A percentile compares a stretch with the other conserved stretches of the same genome.
Conservation (phyloP, 2,797 vertebrate genomes). For the Hemitrygon akajei region DNA sequence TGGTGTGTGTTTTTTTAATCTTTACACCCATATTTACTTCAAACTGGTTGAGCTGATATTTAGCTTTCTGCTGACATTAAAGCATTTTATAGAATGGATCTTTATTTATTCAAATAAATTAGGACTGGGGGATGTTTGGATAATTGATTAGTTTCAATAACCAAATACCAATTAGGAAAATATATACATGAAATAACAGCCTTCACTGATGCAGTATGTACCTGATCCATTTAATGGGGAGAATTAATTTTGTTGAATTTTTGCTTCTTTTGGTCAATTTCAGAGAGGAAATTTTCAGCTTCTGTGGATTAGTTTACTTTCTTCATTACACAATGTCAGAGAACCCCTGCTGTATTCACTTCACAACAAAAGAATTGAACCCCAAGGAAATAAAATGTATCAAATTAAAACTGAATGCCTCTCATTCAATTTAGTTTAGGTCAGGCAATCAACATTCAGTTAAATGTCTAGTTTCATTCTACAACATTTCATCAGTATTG, state of each 20-base stretch:
- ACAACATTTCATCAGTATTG: background rate
- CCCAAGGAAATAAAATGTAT: background rate
- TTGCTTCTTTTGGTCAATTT: background rate
- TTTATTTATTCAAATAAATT: conserved; percentile 13
- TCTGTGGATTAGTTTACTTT: background rate
- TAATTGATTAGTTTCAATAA: conserved; percentile 26
- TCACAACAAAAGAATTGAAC: background rate
- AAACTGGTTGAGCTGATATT: background rate
- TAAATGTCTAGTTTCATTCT: background rate
- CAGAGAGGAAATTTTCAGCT: background rate
- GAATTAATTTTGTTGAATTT: background rate
- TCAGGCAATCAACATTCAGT: background rate
- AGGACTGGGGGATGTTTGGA: conserved; percentile 24
- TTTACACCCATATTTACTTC: background rate
- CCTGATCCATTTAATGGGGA: conserved; percentile 2
- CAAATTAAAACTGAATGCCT: background rate
- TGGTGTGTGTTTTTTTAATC: background rate
- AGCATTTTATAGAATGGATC: background rate
- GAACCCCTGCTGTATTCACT: background rate
- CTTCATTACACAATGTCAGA: background rate
- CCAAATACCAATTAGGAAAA: conserved; percentile 26
- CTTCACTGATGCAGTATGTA: background rate
- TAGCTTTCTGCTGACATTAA: conserved; percentile 3
- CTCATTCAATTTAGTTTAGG: background rate
- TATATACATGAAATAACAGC: background rate